A percentile compares a stretch with the other conserved stretches of the same genome.
Conservation (phyloP, 2,113 vertebrate genomes). For the Python bivittatus region DNA sequence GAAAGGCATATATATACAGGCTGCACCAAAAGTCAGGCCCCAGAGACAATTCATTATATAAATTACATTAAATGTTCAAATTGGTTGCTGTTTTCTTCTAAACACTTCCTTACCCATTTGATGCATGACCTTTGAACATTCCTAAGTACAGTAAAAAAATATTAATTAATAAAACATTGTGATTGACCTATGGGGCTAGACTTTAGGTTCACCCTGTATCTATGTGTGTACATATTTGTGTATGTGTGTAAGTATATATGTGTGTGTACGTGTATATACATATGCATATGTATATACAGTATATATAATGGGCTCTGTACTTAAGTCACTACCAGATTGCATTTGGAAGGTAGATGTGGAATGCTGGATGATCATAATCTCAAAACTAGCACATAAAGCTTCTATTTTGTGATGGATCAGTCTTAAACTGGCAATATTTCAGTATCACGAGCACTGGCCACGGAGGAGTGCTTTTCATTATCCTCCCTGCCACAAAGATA, state of each 20-base stretch:
- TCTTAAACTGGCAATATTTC: slow-evolving; percentile 10
- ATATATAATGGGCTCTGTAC: background rate
- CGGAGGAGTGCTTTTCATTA: slow-evolving; percentile 3
- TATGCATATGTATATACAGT: background rate
- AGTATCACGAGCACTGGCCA: background rate
- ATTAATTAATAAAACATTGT: no score
- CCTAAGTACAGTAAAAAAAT: no score
- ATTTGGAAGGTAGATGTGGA: background rate
- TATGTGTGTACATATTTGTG: no score
- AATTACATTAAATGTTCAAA: no score
- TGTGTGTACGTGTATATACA: background rate
- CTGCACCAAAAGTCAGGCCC: no score
- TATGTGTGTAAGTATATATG: background rate
- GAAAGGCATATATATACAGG: no score
- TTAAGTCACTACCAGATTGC: background rate
- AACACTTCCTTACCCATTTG: no score
- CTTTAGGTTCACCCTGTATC: no score
- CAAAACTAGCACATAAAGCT: background rate
- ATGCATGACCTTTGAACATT: no score
- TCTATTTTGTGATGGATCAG: background rate
- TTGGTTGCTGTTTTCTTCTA: no score
- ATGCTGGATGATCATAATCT: background rate
- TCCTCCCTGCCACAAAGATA: background rate
- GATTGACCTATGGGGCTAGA: no score
- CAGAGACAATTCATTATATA: no score